Evolutionary conservation across 2,888 invertebrate genomes (phyloP).

Genomic region (Melipona beecheii): DNA sequence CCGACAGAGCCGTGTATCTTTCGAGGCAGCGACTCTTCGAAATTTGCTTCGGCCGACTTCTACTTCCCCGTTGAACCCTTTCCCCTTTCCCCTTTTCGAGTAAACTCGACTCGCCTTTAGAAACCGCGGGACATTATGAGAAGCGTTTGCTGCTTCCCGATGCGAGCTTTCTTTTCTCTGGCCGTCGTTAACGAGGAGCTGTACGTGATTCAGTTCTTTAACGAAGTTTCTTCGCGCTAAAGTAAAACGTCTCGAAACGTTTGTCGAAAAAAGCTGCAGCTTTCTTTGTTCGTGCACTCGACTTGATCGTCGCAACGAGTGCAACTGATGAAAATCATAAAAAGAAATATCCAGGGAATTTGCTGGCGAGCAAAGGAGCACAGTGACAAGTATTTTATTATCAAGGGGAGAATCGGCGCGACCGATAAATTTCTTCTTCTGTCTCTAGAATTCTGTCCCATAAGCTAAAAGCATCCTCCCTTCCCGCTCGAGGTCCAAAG

Average conservation of each 20-base stretch:
- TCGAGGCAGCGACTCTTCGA: constrained; percentile 22
- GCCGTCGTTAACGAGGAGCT: background rate
- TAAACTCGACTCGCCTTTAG: too few relatives aligned
- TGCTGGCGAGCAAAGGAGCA: background rate
- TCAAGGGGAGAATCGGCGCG: constrained; percentile 15
- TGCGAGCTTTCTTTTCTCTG: background rate
- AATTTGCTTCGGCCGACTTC: constrained; percentile 40
- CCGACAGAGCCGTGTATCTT: constrained; percentile 31
- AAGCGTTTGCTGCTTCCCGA: background rate
- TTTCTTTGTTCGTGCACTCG: background rate
- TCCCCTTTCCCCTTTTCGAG: too few relatives aligned
- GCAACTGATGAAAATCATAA: background rate
- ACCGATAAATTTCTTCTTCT: constrained; percentile 49
- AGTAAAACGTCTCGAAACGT: background rate
- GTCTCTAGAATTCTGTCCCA: constrained; percentile 12
- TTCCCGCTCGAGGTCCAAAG: background rate
- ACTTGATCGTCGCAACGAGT: background rate
- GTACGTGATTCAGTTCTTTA: background rate
- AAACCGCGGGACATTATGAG: background rate
- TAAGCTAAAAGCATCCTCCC: constrained; percentile 41
- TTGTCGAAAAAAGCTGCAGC: background rate
- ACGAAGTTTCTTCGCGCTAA: too few relatives aligned
- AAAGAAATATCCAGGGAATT: background rate
- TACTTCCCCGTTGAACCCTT: constrained; percentile 21
- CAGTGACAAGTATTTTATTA: constrained; percentile 36